phyloP scores from a whole-genome alignment of 53 echinoderm and acorn worm species.

The Crossaster papposus region DNA sequence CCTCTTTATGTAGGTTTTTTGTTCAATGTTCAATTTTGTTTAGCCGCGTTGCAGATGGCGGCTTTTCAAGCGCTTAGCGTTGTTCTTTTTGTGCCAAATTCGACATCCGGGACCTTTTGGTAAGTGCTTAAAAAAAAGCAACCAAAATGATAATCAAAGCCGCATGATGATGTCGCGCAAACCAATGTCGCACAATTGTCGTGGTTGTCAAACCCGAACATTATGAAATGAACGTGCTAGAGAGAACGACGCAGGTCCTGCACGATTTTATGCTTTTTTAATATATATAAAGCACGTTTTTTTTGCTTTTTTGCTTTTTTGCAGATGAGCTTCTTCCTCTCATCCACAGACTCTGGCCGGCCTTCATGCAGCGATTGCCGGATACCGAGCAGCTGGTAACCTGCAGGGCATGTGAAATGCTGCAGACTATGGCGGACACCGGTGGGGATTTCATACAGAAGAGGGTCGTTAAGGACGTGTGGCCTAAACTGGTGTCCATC shows the following conservation, averaged over 20 bases:
- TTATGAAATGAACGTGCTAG: too few species aligned
- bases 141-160: too few species aligned
- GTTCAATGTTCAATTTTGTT: not conserved
- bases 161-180: too few species aligned
- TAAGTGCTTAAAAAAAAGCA: too few species aligned
- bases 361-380: conserved; percentile 76
- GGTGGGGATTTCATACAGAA: conserved; percentile 82
- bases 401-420: conserved; percentile 87
- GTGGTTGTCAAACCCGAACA: too few species aligned
- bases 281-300: not conserved
- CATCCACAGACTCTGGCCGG: conserved; percentile 85
- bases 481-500: conserved; percentile 73
- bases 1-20: too few species aligned
- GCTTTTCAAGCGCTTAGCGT: too few species aligned
- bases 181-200: too few species aligned
- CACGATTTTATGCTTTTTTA: too few species aligned
- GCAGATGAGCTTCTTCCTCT: conserved; percentile 87
- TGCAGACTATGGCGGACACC: conserved; percentile 67
- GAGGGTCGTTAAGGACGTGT: conserved; percentile 82
- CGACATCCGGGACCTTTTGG: too few species aligned
- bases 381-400: conserved; percentile 80
- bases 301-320: not conserved
- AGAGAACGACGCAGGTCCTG: too few species aligned
- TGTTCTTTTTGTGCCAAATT: too few species aligned
- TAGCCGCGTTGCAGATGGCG: not conserved